Base-by-base conservation (phyloP, 2,797 vertebrate species). In the Pangasius krempfi region DNA sequence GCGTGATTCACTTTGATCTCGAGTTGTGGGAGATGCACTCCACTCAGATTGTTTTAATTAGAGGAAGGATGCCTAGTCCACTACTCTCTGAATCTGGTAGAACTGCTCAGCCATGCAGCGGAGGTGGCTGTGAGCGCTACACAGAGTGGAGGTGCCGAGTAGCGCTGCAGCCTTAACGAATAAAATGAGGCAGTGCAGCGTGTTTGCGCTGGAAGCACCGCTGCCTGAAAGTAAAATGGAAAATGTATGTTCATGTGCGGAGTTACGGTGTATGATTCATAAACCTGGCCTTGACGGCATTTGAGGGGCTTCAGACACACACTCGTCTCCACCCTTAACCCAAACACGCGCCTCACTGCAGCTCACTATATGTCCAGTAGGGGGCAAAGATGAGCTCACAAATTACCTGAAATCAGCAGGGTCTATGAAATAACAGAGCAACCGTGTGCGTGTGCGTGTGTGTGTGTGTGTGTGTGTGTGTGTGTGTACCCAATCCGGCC, bases 401-500 rank as follows among this genome's bases (percentile, higher is more conserved):
- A 10, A 44, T 37, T 37, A 37, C 2, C 20, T 9, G 2, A 25
- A 25, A 47, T 22, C 33, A 5, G 40, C 22, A 47, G 9, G 5
- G 20, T 40, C 18, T 6, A 73, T 22, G 7, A 27, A 47, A 47
- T 5, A 27, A 44, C 58, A 22, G 70, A 12, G 18, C 27, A 50
- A 50, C 4, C 8, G 25, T 52, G 27, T 30, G 27, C 3, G 16
- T 14, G 22, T 60, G 76, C 22, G 76, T 22, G 27, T 52, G 73
- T 76, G 73, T 52, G 27, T 8, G 16, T 14, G 22, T 60, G 76
- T 33, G 76, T 20, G 27, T 52, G 73, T 76, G 73, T 78, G 22
- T 62, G 20, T 73, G 52, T 91, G 95, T 95, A 93, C 98, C 98
- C 97, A 99, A 96, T 96, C 97, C 97, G 96, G 96, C 95, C 92